Conservation (phyloP, 1,140 invertebrate species). For the Plodia interpunctella region DNA sequence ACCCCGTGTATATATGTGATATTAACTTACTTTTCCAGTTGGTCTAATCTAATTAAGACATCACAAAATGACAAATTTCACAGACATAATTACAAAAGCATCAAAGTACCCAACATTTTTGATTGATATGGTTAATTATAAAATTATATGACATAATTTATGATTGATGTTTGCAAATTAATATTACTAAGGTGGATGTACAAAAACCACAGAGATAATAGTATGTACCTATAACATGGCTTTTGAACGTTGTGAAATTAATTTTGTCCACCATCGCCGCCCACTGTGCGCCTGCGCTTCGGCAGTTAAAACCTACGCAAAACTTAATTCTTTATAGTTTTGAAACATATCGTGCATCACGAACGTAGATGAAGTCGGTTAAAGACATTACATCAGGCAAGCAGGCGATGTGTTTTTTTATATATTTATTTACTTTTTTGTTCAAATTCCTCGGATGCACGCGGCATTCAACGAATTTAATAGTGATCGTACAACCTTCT, state of each 20-base stretch:
- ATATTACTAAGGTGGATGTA: no score
- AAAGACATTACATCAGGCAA: background rate
- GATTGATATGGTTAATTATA: no score
- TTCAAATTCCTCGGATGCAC: background rate
- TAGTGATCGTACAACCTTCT: no score
- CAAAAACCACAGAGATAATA: no score
- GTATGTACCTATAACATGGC: background rate
- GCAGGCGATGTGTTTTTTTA: slow-evolving; percentile 3
- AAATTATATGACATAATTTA: no score
- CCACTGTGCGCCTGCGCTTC: background rate
- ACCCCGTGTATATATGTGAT: no score
- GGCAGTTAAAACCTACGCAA: slow-evolving; percentile 9
- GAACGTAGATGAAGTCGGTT: background rate
- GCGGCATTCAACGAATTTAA: background rate
- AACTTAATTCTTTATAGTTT: slow-evolving; percentile 10
- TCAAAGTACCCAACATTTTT: no score
- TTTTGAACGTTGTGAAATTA: background rate
- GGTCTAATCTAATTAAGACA: no score
- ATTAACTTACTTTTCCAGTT: no score
- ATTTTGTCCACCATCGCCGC: background rate
- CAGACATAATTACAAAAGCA: no score
- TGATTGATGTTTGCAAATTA: no score
- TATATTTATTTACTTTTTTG: background rate
- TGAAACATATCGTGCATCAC: background rate
- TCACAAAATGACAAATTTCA: no score